Evolutionary conservation across 2,888 invertebrate species (phyloP).

Genomic region (Ditula angustiorana): DNA sequence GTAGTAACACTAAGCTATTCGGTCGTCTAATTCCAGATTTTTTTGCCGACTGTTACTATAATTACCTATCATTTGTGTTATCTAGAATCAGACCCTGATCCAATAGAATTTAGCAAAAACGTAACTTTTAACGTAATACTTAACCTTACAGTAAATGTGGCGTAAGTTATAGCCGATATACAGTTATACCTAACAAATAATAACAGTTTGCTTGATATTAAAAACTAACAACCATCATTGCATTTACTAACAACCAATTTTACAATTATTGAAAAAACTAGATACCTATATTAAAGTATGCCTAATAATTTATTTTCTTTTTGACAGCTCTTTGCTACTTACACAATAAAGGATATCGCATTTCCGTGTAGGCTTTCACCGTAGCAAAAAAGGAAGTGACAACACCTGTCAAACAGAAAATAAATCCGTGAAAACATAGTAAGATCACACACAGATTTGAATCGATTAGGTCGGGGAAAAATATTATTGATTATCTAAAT

Average conservation of each 20-base stretch:
- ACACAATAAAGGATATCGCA: too few relatives aligned
- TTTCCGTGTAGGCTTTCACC: too few relatives aligned
- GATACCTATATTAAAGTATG: too few relatives aligned
- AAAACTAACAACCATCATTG: neutral
- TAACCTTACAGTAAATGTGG: neutral
- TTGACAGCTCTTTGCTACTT: too few relatives aligned
- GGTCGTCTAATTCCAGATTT: too few relatives aligned
- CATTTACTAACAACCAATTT: neutral
- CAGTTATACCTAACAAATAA: neutral
- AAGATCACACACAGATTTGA: neutral
- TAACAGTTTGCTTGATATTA: neutral
- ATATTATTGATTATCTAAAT: neutral
- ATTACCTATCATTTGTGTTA: too few relatives aligned
- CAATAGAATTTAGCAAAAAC: neutral
- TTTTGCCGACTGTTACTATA: too few relatives aligned
- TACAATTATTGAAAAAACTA: neutral
- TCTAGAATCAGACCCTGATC: too few relatives aligned
- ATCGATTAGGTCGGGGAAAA: neutral
- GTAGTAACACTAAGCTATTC: too few relatives aligned
- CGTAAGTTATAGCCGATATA: neutral
- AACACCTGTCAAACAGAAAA: too few relatives aligned
- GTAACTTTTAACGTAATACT: neutral
- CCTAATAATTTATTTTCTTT: too few relatives aligned
- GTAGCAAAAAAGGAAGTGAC: too few relatives aligned
- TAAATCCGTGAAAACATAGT: neutral